These are phyloP conservation scores for Eremobia ochroleuca DNA, from an alignment of 2,888 invertebrate genomes.

Conservation along the genomic window DNA sequence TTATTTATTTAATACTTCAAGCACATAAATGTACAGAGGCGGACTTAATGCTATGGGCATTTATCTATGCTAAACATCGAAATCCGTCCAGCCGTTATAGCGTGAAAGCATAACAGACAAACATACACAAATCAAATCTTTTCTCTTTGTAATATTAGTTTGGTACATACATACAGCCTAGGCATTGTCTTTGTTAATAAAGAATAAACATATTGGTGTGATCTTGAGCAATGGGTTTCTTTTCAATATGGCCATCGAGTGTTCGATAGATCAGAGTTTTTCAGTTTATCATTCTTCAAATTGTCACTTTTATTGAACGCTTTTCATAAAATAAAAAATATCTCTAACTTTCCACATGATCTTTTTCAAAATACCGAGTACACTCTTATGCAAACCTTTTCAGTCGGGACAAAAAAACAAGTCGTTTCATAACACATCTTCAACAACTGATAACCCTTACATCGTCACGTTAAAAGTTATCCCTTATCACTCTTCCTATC, in stretches of 20 bases:
- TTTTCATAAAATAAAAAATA: no score
- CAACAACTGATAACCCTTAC: slow-evolving; percentile 45
- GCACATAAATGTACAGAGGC: no score
- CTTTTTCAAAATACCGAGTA: not conserved
- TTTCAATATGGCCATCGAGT: not conserved
- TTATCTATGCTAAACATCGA: no score
- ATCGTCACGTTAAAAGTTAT: slow-evolving; percentile 34
- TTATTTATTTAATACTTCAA: no score
- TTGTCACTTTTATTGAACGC: not conserved
- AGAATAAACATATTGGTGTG: no score
- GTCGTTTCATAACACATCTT: slow-evolving; percentile 34
- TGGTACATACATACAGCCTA: not conserved
- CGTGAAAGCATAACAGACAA: not conserved
- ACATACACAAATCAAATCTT: not conserved
- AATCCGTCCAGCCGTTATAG: not conserved
- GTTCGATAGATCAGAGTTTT: not conserved
- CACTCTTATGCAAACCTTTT: slow-evolving; percentile 7
- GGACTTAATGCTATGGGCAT: no score
- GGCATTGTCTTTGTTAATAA: no score
- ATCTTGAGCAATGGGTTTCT: no score
- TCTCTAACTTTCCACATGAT: not conserved
- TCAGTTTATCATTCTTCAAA: not conserved
- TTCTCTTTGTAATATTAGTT: no score
- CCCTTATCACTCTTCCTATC: slow-evolving; percentile 50
- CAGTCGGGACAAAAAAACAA: slow-evolving; percentile 20